These are phyloP conservation scores for Andricus quercusramuli DNA, from an alignment of 2,888 invertebrate genomes.

Conservation along the genomic window DNA sequence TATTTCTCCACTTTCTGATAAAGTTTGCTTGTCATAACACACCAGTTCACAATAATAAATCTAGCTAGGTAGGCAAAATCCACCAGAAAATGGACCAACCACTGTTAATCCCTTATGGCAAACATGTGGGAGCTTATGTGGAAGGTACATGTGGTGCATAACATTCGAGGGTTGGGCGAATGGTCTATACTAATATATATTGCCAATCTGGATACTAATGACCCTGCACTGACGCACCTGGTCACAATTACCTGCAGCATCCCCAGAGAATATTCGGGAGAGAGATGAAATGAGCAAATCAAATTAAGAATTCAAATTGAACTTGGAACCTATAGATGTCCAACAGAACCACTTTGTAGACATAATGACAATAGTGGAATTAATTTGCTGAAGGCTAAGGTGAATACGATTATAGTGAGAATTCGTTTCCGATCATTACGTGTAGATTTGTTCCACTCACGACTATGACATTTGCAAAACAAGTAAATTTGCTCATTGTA, in stretches of 20 bases:
- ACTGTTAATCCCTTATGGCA: constrained; percentile 32
- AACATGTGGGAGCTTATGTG: constrained; percentile 40
- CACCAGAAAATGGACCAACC: constrained; percentile 31
- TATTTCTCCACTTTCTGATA: constrained; percentile 14
- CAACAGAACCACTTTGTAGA: too few relatives aligned
- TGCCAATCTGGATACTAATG: constrained; percentile 26
- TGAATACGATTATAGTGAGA: too few relatives aligned
- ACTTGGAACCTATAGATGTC: too few relatives aligned
- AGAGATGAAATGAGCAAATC: too few relatives aligned
- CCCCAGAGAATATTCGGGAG: not conserved
- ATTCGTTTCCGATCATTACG: too few relatives aligned
- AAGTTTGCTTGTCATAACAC: constrained; percentile 37
- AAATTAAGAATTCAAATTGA: not conserved
- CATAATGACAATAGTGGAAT: too few relatives aligned
- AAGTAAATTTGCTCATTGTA: too few relatives aligned
- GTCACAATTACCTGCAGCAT: constrained; percentile 19
- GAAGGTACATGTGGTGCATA: constrained; percentile 34
- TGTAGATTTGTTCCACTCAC: too few relatives aligned
- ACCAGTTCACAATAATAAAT: constrained; percentile 22
- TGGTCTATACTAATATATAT: constrained; percentile 37
- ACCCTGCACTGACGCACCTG: constrained; percentile 34
- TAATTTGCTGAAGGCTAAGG: too few relatives aligned
- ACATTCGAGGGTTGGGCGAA: constrained; percentile 27
- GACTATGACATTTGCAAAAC: too few relatives aligned
- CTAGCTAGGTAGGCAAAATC: constrained; percentile 29